Base-by-base conservation (phyloP, 2,797 vertebrate genomes). In the Sciaenops ocellatus region DNA sequence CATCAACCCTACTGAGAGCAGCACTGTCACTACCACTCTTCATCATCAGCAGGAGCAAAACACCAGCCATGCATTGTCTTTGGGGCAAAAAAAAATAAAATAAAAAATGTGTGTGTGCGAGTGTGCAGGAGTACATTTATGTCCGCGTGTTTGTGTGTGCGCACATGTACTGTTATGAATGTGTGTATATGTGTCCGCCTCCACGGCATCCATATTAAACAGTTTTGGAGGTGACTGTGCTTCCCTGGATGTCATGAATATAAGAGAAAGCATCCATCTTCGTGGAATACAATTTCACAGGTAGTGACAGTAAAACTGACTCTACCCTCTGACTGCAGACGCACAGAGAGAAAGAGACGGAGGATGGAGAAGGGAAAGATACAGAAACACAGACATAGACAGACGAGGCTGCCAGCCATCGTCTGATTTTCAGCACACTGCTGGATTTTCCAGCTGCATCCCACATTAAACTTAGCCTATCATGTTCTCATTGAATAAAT, bases 201-300 rank as follows among this genome's bases (percentile, higher is more conserved):
- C 85, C 80, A 70, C 87, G 62, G 85, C 91, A 93, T 94, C 89
- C 90, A 93, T 94, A 94, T 95, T 94, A 94, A 95, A 93, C 88
- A 93, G 93, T 89, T 94, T 90, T 92, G 89, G 93, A 94, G 91
- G 94, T 93, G 95, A 95, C 93, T 95, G 93, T 94, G 93, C 93
- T 93, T 95, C 93, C 92, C 92, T 92, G 90, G 88, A 89, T 93
- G 94, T 95, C 94, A 95, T 94, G 93, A 95, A 95, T 94, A 95
- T 92, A 95, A 95, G 94, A 94, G 92, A 94, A 95, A 92, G 92
- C 93, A 94, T 95, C 93, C 93, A 95, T 95, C 94, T 95, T 94
- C 76, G 90, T 90, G 89, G 93, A 95, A 95, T 94, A 95, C 94
- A 95, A 95, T 95, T 95, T 96, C 94, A 94, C 94, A 95, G 94